Percentiles rank a stretch among this genome's conserved stretches.
phyloP scores from a whole-genome alignment of 2,888 invertebrate genomes.

The Microchrysa polita region DNA sequence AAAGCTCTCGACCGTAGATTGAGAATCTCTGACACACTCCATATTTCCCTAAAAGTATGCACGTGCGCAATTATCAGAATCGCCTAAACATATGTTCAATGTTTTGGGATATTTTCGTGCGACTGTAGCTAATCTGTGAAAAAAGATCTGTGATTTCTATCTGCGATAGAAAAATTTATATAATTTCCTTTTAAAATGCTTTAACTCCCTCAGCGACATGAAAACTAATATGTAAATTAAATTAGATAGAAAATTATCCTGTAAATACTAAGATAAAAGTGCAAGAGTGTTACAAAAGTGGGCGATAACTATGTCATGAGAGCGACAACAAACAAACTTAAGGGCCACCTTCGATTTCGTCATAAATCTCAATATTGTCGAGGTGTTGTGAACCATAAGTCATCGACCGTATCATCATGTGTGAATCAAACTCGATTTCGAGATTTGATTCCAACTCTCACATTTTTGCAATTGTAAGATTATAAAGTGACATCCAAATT shows the following conservation, averaged over 20 bases:
- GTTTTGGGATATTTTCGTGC: slow-evolving; percentile 14
- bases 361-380: slow-evolving; percentile 6
- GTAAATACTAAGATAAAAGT: no score
- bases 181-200: no score
- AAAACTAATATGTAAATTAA: background rate
- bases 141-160: slow-evolving; percentile 18
- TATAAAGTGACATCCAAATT: no score
- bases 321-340: slow-evolving; percentile 2
- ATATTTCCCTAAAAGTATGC: slow-evolving; percentile 6
- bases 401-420: background rate
- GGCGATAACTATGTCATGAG: slow-evolving; percentile 8
- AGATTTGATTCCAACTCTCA: background rate
- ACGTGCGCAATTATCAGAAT: slow-evolving; percentile 27
- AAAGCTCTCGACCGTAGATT: no score
- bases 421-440: background rate
- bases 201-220: background rate
- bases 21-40: background rate
- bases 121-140: background rate
- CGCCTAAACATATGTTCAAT: slow-evolving; percentile 16
- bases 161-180: background rate
- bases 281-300: no score
- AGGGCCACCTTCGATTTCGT: background rate
- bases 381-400: background rate
- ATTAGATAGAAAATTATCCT: no score
- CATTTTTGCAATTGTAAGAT: slow-evolving; percentile 3